Base-by-base conservation (phyloP, 1,140 invertebrate species). In the Papilio polyxenes region DNA sequence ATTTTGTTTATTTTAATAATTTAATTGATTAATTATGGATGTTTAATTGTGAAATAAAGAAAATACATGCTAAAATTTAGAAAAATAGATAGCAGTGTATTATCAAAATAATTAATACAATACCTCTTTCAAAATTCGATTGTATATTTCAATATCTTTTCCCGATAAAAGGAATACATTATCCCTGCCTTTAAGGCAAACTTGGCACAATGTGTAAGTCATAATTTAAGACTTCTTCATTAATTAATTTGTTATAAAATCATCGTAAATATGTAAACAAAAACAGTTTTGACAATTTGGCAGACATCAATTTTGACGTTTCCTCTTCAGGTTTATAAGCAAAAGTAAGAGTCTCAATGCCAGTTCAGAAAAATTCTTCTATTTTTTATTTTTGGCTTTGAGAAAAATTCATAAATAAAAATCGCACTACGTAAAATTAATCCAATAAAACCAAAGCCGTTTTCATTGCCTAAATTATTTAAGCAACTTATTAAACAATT, bases 141-240 rank as follows among this genome's bases (percentile, higher is more conserved):
- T 31, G 11, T 86, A 89, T 31, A 49, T 53, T 31, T 83, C 84
- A 81, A 87, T 79, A 76, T 89, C 87, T 3, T 82, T 76, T 10
- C 53, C 15, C 44, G 87, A 76, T 86, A 91, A 86, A n/a, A 80
- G 75, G 56, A 65, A 75, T 9, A 91, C 53, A 62, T 83, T 81
- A 48, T 83, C 82, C 23, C 84, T 78, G 10, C 80, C 56, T 59
- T 49, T 82, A 40, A 91, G 83, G 49, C 89, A 90, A 75, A 81
- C 76, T 11, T 84, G 85, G 49, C 89, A 90, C 53, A 75, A 10
- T 31, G 11, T 53, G 23, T 51, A 77, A 17, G 20, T 77, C 75
- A 77, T 77, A 20, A 75, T 49, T 49, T 37, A 72, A 72, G 31
- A 17, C 13, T 37, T 72, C 37, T 72, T 72, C 62, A 65, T 65